phyloP scores from a whole-genome alignment of 2,113 vertebrate genomes.

The Rhabdomys dilectus region DNA sequence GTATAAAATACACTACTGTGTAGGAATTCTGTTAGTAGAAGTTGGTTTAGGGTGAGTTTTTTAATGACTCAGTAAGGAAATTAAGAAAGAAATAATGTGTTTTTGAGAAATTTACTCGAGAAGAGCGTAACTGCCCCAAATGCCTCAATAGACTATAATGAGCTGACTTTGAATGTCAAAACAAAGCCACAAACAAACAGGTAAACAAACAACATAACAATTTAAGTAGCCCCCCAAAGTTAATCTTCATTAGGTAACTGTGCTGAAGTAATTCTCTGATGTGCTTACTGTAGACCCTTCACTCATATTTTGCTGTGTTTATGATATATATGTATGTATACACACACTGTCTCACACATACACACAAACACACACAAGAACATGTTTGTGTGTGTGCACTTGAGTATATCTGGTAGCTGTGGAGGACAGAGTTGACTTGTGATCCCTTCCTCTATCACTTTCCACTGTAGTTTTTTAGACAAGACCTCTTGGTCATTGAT shows the following conservation, averaged over 20 bases:
- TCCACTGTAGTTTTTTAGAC: neutral
- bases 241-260: neutral
- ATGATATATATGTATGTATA: no score
- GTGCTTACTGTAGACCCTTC: neutral
- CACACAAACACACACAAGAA: no score
- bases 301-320: neutral
- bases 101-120: slow-evolving; percentile 45
- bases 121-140: slow-evolving; percentile 23
- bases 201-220: neutral
- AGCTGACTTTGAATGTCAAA: neutral
- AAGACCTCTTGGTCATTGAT: neutral
- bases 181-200: neutral
- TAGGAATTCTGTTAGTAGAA: slow-evolving; percentile 41
- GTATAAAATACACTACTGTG: neutral
- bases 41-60: slow-evolving; percentile 28
- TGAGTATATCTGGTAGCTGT: neutral
- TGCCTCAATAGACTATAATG: neutral
- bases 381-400: no score
- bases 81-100: slow-evolving; percentile 52
- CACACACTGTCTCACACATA: no score
- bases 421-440: neutral
- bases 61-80: slow-evolving; percentile 12
- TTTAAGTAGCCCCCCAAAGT: neutral
- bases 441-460: neutral
- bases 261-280: neutral